phyloP scores from a whole-genome alignment of 2,888 invertebrate genomes.

The Bombylius discolor region DNA sequence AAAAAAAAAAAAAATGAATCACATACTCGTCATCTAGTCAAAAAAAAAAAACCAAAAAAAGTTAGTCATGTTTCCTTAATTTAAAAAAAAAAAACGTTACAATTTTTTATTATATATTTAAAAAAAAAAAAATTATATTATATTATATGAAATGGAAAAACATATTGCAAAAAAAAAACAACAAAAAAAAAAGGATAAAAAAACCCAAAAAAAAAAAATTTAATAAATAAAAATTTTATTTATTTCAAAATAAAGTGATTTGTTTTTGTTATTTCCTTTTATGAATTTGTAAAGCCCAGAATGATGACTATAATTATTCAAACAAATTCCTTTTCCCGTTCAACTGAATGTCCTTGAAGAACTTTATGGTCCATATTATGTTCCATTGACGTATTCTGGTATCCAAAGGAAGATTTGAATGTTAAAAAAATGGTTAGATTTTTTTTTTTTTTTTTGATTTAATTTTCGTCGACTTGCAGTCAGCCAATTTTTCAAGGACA shows the following conservation, averaged over 20 bases:
- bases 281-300: background rate
- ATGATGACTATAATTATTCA: no score
- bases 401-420: no score
- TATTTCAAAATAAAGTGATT: background rate
- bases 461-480: no score
- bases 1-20: no score
- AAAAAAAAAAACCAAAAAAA: background rate
- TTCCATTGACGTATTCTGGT: no score
- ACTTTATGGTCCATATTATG: no score
- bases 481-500: no score
- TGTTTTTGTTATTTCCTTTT: background rate
- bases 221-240: background rate
- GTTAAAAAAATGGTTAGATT: no score
- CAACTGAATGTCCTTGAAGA: no score
- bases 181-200: background rate
- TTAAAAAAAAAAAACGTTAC: background rate
- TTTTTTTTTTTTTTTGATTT: no score
- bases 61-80: background rate
- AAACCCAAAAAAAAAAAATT: conserved; percentile 4
- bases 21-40: background rate
- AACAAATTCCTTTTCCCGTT: no score
- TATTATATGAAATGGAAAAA: background rate
- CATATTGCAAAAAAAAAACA: conserved; percentile 1
- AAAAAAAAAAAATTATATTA: background rate
- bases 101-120: background rate